These are phyloP conservation scores for Philantomba maxwellii DNA, from an alignment of 2,113 vertebrate genomes.

Conservation along the genomic window DNA sequence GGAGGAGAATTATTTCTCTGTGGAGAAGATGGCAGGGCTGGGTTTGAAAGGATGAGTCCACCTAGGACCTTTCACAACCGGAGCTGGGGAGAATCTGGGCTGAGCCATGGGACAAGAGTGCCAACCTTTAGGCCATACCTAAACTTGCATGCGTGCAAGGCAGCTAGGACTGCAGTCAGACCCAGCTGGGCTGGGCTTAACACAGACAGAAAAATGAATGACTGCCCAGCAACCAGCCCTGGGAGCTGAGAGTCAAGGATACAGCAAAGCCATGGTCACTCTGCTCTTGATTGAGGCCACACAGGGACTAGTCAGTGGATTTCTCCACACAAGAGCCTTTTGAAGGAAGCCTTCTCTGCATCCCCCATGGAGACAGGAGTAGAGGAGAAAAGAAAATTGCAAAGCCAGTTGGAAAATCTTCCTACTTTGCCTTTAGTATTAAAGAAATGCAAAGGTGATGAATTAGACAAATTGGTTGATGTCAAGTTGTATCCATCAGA, in stretches of 20 bases:
- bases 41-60: not conserved
- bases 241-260: not conserved
- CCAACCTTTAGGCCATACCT: not conserved
- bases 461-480: conserved; percentile 74
- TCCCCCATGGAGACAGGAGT: not conserved
- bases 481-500: conserved; percentile 71
- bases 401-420: conserved; percentile 53
- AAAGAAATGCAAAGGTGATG: conserved; percentile 71
- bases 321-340: not conserved
- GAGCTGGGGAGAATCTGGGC: not conserved
- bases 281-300: not conserved
- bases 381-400: conserved; percentile 47
- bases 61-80: not conserved
- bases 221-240: not conserved
- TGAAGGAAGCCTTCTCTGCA: not conserved
- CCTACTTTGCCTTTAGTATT: conserved; percentile 56
- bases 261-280: not conserved
- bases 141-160: not conserved
- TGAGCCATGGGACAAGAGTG: not conserved
- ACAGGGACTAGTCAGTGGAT: not conserved
- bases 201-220: not conserved
- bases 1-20: not conserved
- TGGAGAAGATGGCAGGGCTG: not conserved
- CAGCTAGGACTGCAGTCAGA: not conserved
- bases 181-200: not conserved